Conservation (phyloP, 2,113 vertebrate species). For the Lepisosteus oculatus region DNA sequence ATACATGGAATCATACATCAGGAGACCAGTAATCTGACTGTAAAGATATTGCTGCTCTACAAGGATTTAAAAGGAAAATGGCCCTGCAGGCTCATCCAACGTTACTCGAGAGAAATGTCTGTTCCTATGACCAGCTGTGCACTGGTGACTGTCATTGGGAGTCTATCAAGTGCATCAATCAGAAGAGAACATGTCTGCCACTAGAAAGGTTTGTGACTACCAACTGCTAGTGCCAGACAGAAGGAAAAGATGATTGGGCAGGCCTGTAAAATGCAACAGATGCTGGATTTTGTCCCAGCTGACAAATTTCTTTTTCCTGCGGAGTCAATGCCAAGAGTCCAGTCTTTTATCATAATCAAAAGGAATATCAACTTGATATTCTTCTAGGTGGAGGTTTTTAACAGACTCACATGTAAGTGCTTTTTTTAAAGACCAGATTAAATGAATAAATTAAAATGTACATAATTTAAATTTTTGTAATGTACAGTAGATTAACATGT, state of each 20-base stretch:
- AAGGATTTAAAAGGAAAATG: no score
- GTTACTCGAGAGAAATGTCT: background rate
- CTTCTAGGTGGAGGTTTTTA: no score
- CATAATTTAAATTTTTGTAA: background rate
- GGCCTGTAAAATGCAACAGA: background rate
- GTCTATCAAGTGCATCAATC: background rate
- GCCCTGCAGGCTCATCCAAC: no score
- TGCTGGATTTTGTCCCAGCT: slow-evolving; percentile 2
- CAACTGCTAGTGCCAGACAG: background rate
- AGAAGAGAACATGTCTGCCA: no score
- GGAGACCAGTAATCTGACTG: no score
- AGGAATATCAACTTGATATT: no score
- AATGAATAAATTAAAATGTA: background rate
- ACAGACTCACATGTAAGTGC: background rate
- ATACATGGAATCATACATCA: no score
- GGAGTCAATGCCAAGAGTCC: slow-evolving; percentile 8
- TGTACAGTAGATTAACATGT: background rate
- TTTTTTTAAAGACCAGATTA: background rate
- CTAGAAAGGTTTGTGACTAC: no score
- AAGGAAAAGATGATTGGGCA: background rate
- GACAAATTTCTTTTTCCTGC: background rate
- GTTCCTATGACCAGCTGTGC: background rate
- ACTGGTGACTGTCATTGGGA: background rate
- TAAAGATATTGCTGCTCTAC: no score
- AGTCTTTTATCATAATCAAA: slow-evolving; percentile 3